Conservation (phyloP, 1,140 invertebrate genomes). For the Episyrphus balteatus region DNA sequence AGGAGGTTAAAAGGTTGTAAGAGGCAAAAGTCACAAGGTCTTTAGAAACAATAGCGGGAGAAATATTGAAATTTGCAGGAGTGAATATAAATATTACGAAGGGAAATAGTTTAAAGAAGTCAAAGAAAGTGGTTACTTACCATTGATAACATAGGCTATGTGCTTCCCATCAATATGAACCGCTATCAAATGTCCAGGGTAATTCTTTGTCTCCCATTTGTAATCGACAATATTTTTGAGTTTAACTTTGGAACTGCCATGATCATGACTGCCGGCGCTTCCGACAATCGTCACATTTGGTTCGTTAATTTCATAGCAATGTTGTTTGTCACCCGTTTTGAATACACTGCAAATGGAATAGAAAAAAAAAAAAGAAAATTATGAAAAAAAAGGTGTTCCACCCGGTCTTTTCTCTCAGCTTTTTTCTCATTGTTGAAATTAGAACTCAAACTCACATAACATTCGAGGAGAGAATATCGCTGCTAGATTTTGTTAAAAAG, state of each 20-base stretch:
- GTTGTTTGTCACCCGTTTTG: slow-evolving; percentile 54
- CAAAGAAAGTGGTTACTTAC: too few relatives aligned
- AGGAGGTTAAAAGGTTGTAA: too few relatives aligned
- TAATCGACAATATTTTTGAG: slow-evolving; percentile 85
- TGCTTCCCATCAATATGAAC: slow-evolving; percentile 76
- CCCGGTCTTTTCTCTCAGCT: background rate
- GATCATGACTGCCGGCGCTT: slow-evolving; percentile 54
- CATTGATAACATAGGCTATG: slow-evolving; percentile 82
- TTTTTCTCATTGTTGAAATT: background rate
- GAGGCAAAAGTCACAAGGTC: too few relatives aligned
- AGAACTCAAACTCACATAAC: too few relatives aligned
- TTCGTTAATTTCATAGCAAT: slow-evolving; percentile 53
- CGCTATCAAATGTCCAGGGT: slow-evolving; percentile 76
- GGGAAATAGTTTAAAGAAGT: too few relatives aligned
- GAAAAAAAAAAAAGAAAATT: background rate
- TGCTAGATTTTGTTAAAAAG: too few relatives aligned
- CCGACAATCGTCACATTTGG: slow-evolving; percentile 59
- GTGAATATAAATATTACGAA: too few relatives aligned
- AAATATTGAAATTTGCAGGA: too few relatives aligned
- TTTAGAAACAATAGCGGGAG: too few relatives aligned
- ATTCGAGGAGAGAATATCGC: too few relatives aligned
- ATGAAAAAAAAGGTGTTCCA: background rate
- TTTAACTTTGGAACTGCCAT: slow-evolving; percentile 79
- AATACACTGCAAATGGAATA: slow-evolving; percentile 46
- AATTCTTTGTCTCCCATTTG: slow-evolving; percentile 80